Evolutionary conservation across 2,888 invertebrate genomes (phyloP).

Genomic region (Acrobasis consociella): DNA sequence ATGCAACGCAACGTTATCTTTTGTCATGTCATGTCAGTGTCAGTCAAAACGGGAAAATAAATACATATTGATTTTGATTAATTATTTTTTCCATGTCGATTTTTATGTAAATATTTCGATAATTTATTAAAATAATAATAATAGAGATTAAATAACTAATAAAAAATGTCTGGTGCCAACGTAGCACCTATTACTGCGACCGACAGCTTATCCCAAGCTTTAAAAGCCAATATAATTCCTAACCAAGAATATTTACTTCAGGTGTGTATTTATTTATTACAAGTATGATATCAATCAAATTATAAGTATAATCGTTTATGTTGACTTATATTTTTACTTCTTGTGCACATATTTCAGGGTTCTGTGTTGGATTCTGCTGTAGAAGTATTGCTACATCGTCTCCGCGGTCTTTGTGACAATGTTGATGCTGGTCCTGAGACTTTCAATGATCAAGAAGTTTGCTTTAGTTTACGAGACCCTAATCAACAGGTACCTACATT

Average conservation of each 20-base stretch:
- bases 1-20: too few species aligned
- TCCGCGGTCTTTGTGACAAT: conserved; percentile 96
- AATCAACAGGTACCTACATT: conserved; percentile 81
- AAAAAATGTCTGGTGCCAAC: conserved; percentile 58
- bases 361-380: conserved; percentile 96
- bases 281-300: not conserved
- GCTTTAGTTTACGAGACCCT: conserved; percentile 89
- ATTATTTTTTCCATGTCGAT: too few species aligned
- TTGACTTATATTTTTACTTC: conserved; percentile 20
- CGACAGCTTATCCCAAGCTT: conserved; percentile 89
- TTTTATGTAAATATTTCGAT: too few species aligned
- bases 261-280: conserved; percentile 43
- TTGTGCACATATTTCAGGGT: conserved; percentile 80
- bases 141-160: not conserved
- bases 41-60: too few species aligned
- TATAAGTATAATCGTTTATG: conserved; percentile 1
- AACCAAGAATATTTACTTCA: conserved; percentile 95
- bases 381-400: conserved; percentile 93
- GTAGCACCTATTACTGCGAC: conserved; percentile 85
- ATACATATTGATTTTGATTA: too few species aligned
- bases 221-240: conserved; percentile 93
- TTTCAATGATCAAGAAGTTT: conserved; percentile 97
- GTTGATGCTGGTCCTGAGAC: conserved; percentile 95
- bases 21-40: too few species aligned
- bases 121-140: not conserved